A percentile compares a stretch with the other conserved stretches of the same genome.
These are phyloP conservation scores for Lophochroa leadbeateri DNA, from an alignment of 2,113 vertebrate genomes.

Conservation along the genomic window DNA sequence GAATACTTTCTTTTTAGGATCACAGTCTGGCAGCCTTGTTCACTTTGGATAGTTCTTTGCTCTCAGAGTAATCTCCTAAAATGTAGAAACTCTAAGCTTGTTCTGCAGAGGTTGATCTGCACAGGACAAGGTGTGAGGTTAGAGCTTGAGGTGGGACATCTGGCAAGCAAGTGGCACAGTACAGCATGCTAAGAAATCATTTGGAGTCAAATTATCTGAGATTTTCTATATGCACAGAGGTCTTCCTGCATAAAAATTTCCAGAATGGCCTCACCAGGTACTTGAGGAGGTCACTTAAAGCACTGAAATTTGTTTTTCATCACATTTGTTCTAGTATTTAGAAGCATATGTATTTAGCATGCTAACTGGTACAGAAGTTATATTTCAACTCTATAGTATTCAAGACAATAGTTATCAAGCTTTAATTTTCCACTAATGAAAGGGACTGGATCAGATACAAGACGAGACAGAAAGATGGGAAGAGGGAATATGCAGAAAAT, in stretches of 20 bases:
- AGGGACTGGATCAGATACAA: not conserved
- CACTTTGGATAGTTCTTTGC: not conserved
- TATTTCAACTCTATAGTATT: not conserved
- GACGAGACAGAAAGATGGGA: not conserved
- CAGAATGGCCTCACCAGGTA: not conserved
- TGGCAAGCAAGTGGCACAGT: not conserved
- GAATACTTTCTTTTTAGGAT: not conserved
- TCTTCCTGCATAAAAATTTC: not conserved
- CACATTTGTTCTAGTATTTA: not conserved
- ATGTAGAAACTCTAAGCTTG: not conserved
- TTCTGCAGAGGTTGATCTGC: not conserved
- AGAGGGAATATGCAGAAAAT: not conserved
- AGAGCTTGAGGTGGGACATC: not conserved
- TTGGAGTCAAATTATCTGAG: slow-evolving; percentile 4
- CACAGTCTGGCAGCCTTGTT: not conserved
- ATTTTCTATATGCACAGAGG: not conserved
- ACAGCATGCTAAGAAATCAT: not conserved
- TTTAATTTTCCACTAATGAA: not conserved
- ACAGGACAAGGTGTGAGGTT: not conserved
- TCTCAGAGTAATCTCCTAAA: not conserved
- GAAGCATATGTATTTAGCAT: not conserved
- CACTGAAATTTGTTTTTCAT: not conserved
- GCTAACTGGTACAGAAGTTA: not conserved
- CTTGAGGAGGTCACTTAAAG: not conserved
- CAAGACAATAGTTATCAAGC: not conserved